Percentiles rank a stretch among this genome's conserved stretches.
phyloP scores from a whole-genome alignment of 1,140 invertebrate genomes.

The Rhopalosiphum padi region DNA sequence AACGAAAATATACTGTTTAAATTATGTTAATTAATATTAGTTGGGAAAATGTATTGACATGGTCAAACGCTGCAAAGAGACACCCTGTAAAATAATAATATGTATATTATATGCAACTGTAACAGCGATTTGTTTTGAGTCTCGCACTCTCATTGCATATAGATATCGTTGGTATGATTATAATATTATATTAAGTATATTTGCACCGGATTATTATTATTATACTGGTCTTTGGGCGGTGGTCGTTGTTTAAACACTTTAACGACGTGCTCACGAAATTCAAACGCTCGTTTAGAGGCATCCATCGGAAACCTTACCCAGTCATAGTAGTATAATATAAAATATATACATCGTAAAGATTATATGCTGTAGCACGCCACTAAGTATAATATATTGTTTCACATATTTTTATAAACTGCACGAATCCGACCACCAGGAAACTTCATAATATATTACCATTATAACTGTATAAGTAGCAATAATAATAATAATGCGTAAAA shows the following conservation, averaged over 20 bases:
- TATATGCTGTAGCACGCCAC: background rate
- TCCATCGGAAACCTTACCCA: background rate
- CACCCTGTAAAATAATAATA: background rate
- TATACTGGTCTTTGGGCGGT: background rate
- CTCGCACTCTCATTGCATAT: background rate
- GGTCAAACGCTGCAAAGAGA: background rate
- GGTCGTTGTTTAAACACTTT: background rate
- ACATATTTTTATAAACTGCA: background rate
- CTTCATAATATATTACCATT: background rate
- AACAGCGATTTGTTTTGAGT: background rate
- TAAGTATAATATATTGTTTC: background rate
- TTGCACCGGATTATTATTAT: background rate
- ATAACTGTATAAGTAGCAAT: background rate
- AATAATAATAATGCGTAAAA: background rate
- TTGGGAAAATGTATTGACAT: too few species aligned
- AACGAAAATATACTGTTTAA: background rate
- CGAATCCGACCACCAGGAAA: background rate
- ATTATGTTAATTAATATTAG: background rate
- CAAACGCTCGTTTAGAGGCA: background rate
- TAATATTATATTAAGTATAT: background rate
- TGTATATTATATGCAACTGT: background rate
- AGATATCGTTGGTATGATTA: background rate
- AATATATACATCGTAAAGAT: background rate
- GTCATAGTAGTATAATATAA: background rate
- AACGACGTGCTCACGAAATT: background rate